phyloP scores from a whole-genome alignment of 53 echinoderm and acorn worm genomes.

The Holothuria leucospilota region DNA sequence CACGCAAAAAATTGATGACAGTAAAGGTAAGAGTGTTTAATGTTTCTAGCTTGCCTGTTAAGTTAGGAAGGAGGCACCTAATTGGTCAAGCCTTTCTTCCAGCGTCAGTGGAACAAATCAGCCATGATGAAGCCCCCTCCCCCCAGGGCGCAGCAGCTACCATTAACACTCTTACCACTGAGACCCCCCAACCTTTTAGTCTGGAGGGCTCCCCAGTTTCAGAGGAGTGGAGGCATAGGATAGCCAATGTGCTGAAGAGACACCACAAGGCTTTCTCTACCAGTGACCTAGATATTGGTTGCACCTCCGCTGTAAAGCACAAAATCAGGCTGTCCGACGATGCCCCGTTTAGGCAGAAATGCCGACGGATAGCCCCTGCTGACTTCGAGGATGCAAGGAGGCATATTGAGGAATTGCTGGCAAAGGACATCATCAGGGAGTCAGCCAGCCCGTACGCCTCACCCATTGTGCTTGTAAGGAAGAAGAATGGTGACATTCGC shows the following conservation, averaged over 20 bases:
- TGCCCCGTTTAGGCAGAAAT: slow-evolving; percentile 58
- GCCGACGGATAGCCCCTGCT: slow-evolving; percentile 9
- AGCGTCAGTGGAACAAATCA: background rate
- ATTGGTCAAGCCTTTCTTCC: too few relatives aligned
- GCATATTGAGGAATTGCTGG: too few relatives aligned
- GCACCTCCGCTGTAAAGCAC: slow-evolving; percentile 47
- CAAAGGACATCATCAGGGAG: too few relatives aligned
- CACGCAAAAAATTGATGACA: too few relatives aligned
- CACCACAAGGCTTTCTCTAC: too few relatives aligned
- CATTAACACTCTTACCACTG: background rate
- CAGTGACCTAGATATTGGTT: slow-evolving; percentile 55
- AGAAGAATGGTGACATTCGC: too few relatives aligned
- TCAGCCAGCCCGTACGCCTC: too few relatives aligned
- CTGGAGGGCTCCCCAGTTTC: slow-evolving; percentile 55
- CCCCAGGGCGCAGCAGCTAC: background rate
- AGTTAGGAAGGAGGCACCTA: too few relatives aligned
- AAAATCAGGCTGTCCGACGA: slow-evolving; percentile 57
- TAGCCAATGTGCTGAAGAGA: slow-evolving; percentile 19
- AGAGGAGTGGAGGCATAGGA: slow-evolving; percentile 11
- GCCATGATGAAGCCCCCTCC: background rate
- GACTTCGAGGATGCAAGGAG: too few relatives aligned
- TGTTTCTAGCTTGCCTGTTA: too few relatives aligned
- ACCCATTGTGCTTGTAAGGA: too few relatives aligned
- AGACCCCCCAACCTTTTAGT: background rate
- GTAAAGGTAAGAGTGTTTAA: too few relatives aligned